These are phyloP conservation scores for Lethenteron reissneri DNA, from an alignment of 2,113 vertebrate genomes.

Conservation along the genomic window DNA sequence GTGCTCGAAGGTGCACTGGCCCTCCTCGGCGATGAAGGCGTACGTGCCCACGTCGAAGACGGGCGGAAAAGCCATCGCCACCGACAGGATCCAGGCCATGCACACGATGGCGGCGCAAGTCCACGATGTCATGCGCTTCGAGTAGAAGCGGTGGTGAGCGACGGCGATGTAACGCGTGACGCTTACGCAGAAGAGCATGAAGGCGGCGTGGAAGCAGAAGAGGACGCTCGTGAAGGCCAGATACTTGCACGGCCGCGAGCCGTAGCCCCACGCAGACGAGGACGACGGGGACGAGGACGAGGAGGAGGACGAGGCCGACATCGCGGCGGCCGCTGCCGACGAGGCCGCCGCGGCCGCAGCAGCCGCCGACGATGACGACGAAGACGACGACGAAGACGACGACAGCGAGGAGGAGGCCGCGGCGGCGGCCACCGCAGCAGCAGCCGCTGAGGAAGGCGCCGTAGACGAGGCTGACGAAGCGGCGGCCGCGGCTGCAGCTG, in stretches of 20 bases:
- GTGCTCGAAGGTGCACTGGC: slow-evolving; percentile 98
- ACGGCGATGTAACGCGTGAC: slow-evolving; percentile 96
- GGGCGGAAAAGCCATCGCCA: slow-evolving; percentile 96
- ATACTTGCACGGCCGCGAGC: slow-evolving; percentile 95
- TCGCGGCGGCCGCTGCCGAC: neutral
- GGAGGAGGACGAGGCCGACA: no score
- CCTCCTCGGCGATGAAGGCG: slow-evolving; percentile 91
- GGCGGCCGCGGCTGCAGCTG: no score
- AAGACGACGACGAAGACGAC: no score
- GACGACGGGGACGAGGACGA: slow-evolving; percentile 21
- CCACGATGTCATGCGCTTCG: slow-evolving; percentile 94
- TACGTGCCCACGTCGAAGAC: slow-evolving; percentile 96
- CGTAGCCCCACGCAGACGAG: slow-evolving; percentile 85
- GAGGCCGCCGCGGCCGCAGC: slow-evolving; percentile 25
- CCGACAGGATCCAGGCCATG: slow-evolving; percentile 98
- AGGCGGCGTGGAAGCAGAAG: slow-evolving; percentile 84
- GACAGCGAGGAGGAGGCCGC: slow-evolving; percentile 16
- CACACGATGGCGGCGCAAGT: slow-evolving; percentile 93
- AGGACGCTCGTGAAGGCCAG: slow-evolving; percentile 90
- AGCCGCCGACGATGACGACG: slow-evolving; percentile 32
- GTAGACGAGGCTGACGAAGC: no score
- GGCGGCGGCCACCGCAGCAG: slow-evolving; percentile 86
- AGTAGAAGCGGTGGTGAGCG: slow-evolving; percentile 96
- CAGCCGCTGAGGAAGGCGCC: slow-evolving; percentile 27
- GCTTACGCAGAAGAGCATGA: slow-evolving; percentile 87